Base-by-base conservation (phyloP, 2,888 invertebrate genomes). In the Cheiracanthium punctorium region DNA sequence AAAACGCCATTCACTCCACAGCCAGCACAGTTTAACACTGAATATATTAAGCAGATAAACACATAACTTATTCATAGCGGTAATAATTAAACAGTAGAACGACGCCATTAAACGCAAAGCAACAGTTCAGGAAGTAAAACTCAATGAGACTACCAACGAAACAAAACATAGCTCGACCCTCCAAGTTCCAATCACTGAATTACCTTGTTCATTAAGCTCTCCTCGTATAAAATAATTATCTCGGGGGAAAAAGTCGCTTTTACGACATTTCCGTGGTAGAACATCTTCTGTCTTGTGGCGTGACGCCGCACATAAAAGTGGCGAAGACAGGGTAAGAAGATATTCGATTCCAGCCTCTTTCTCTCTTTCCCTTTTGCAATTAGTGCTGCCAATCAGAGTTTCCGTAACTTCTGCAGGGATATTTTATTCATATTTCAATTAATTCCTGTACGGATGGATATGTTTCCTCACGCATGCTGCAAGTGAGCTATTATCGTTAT, bases 401-500 rank as follows among this genome's bases (percentile, higher is more conserved):
- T 48, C 48, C 48, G 48, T 48, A 84, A 79, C 84, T 77, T 65
- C 30, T 41, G n/a, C 43, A 33, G 29, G 14, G 33, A 84, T 84
- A 29, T 77, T 77, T 84, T 84, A 84, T 84, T 84, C 84, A 77
- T 84, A 79, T 84, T 84, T 77, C 84, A 84, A 84, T 84, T 84
- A 84, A 84, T 77, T 77, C 76, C 41, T 30, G 48, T 64, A 65
- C 75, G 70, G 71, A 48, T 33, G 30, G 65, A 48, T 65, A 41
- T 73, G 14, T 33, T 24, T 33, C 0, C 20, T 67, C 84, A 84
- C 84, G 84, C 84, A 24, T 77, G 72, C 2, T n/a, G n/a, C n/a
- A n/a, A n/a, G n/a, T n/a, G n/a, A n/a, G n/a, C n/a, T n/a, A n/a
- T n/a, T n/a, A n/a, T n/a, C n/a, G n/a, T n/a, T n/a, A n/a, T n/a